Evolutionary conservation across 2,888 invertebrate genomes (phyloP), one percentile per base, ranked within the genome.

Genomic region (Cacoxenus indagator): DNA sequence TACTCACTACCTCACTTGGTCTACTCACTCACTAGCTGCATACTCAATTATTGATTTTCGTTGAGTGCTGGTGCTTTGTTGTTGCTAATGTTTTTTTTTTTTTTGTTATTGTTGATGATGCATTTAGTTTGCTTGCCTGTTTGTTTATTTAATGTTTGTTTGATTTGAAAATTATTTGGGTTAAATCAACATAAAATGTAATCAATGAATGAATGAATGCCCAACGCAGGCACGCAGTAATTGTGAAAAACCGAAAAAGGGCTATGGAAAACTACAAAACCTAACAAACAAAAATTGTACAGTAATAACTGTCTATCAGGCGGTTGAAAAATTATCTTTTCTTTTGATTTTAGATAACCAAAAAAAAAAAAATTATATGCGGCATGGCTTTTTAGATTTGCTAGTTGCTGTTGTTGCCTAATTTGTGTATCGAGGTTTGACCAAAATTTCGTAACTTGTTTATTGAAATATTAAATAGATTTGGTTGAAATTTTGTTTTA

Each of bases 121-220:
- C 26, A 74, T 84, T 82, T 83, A 82, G 83, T 78, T 82, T 71
- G 72, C 43, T 67, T 72, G 70, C 61, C 70, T 79, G 73, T 80
- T 80, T 83, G 76, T 76, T 83, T 76, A 76, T 83, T 84, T 76
- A 76, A 76, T 84, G 77, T 83, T 84, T 82, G 76, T 73, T 74
- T 74, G 79, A 73, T 75, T 83, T 74, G 72, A 82, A 78, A 76
- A 78, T 82, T 82, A 83, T 84, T 83, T 80, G 78, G 84, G 83
- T 84, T 81, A 84, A 84, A 65, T 76, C 76, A 78, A 81, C 81
- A 75, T 66, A 77, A 77, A 76, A 77, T 75, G 77, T 77, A 77
- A 81, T 83, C 78, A 82, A 78, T 81, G 81, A 81, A 84, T 81
- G 77, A 78, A 82, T 78, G 76, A 77, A 78, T 76, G 75, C 76